A percentile compares a stretch with the other conserved stretches of the same genome.
These are phyloP conservation scores for Netelia virgata DNA, from an alignment of 2,888 invertebrate species.

Conservation along the genomic window DNA sequence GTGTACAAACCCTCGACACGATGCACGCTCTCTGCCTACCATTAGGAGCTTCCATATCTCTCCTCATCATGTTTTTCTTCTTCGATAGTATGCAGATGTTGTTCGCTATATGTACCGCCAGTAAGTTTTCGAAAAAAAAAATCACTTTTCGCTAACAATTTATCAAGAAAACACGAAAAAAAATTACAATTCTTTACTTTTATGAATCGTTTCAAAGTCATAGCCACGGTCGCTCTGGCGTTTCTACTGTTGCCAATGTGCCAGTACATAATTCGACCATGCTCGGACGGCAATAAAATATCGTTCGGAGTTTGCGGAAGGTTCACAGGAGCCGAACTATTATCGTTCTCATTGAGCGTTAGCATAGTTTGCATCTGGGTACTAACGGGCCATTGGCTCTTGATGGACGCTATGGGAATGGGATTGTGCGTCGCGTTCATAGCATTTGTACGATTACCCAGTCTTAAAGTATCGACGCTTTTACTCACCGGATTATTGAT, in stretches of 20 bases:
- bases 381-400: slow-evolving; percentile 98
- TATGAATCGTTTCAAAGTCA: slow-evolving; percentile 87
- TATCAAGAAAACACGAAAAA: slow-evolving; percentile 10
- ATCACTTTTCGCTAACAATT: slow-evolving; percentile 29
- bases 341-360: slow-evolving; percentile 96
- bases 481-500: slow-evolving; percentile 96
- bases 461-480: slow-evolving; percentile 97
- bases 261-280: slow-evolving; percentile 96
- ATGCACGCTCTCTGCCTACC: slow-evolving; percentile 99
- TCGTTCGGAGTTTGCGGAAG: slow-evolving; percentile 97
- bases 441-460: slow-evolving; percentile 97
- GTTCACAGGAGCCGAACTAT: slow-evolving; percentile 97
- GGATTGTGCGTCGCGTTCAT: slow-evolving; percentile 99
- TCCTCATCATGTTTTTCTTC: slow-evolving; percentile 99
- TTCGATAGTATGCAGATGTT: slow-evolving; percentile 99
- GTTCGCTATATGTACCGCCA: slow-evolving; percentile 98
- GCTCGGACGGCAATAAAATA: slow-evolving; percentile 93
- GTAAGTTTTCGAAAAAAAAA: slow-evolving; percentile 87
- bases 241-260: slow-evolving; percentile 98
- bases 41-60: slow-evolving; percentile 96
- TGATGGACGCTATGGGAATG: slow-evolving; percentile 99
- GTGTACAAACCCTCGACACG: slow-evolving; percentile 96
- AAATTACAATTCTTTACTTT: slow-evolving; percentile 11
- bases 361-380: slow-evolving; percentile 99
- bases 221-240: slow-evolving; percentile 98